phyloP scores from a whole-genome alignment of 2,888 invertebrate genomes.

The Sphaeridia pumilis region DNA sequence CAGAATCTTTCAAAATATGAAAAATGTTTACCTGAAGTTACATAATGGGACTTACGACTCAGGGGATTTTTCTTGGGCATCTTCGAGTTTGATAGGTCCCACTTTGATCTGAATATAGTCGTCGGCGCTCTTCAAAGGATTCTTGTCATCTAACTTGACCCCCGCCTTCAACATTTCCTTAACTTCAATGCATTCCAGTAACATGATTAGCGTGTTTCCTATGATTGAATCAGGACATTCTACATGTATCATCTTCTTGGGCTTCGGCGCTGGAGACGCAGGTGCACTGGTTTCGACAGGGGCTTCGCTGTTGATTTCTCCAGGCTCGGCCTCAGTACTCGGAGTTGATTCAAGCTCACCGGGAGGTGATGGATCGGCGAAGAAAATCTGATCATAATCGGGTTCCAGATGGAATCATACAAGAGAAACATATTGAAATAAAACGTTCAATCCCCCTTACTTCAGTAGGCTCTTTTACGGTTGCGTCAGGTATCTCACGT shows the following conservation, averaged over 20 bases:
- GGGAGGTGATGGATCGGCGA: too few species aligned
- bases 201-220: conserved; percentile 31
- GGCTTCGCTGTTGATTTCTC: background rate
- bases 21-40: too few species aligned
- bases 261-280: conserved; percentile 1
- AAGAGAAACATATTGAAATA: background rate
- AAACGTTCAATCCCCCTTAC: conserved; percentile 5
- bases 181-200: conserved; percentile 28
- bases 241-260: conserved; percentile 22
- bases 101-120: conserved; percentile 25
- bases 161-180: conserved; percentile 21
- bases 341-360: too few species aligned
- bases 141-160: conserved; percentile 17
- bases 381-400: too few species aligned
- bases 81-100: conserved; percentile 25
- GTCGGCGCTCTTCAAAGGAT: conserved; percentile 26
- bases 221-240: conserved; percentile 21
- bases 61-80: conserved; percentile 27
- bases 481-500: conserved; percentile 23
- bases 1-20: too few species aligned
- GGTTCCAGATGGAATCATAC: too few species aligned
- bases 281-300: background rate
- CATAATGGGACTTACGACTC: conserved; percentile 23
- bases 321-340: too few species aligned
- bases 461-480: too few species aligned